A percentile compares a stretch with the other conserved stretches of the same genome.
These are phyloP conservation scores for Strigamia transsilvanica DNA, from an alignment of 2,888 invertebrate genomes.

Conservation along the genomic window DNA sequence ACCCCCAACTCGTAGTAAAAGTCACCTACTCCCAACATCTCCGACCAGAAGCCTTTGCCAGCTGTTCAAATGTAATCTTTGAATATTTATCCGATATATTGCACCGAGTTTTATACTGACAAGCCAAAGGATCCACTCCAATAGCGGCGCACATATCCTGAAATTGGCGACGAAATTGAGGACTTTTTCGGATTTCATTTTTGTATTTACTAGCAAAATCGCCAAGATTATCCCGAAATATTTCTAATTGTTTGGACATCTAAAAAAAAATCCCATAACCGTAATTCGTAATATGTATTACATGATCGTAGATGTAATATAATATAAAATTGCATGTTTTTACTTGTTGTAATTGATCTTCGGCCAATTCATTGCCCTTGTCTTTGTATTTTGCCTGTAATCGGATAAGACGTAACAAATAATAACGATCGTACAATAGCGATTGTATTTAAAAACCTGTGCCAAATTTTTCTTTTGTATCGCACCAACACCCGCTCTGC, in stretches of 20 bases:
- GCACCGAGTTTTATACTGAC: slow-evolving; percentile 52
- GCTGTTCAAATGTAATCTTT: slow-evolving; percentile 61
- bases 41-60: slow-evolving; percentile 90
- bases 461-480: slow-evolving; percentile 87
- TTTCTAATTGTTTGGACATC: slow-evolving; percentile 92
- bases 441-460: slow-evolving; percentile 69
- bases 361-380: slow-evolving; percentile 90
- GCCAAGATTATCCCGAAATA: slow-evolving; percentile 89
- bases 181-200: slow-evolving; percentile 91
- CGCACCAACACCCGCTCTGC: slow-evolving; percentile 84
- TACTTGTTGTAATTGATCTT: slow-evolving; percentile 80
- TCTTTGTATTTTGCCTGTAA: slow-evolving; percentile 76
- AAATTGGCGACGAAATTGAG: slow-evolving; percentile 93
- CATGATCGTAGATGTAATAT: background rate
- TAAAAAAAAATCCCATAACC: slow-evolving; percentile 65
- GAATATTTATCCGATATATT: background rate
- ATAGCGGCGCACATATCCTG: slow-evolving; percentile 99
- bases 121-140: slow-evolving; percentile 95
- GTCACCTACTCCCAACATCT: slow-evolving; percentile 94
- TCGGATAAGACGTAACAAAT: background rate
- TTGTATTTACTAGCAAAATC: slow-evolving; percentile 96
- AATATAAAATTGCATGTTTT: background rate
- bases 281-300: slow-evolving; percentile 17
- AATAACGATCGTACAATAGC: background rate
- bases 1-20: slow-evolving; percentile 98